phyloP scores from a whole-genome alignment of 30 jellyfish, hydroid and myxozoan species.

The Hydra vulgaris region DNA sequence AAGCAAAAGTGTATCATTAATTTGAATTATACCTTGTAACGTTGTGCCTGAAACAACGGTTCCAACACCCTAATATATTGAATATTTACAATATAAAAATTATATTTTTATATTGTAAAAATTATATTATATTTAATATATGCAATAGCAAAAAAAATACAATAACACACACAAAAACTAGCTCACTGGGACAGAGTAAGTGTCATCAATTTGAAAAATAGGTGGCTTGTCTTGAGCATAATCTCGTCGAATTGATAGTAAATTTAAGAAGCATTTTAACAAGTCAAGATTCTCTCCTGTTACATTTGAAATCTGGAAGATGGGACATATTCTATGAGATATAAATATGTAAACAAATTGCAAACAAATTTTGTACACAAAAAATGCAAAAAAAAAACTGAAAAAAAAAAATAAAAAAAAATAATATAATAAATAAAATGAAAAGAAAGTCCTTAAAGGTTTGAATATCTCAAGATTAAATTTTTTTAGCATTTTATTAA shows the following conservation, averaged over 20 bases:
- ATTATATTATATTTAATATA: background rate
- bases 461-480: too few species aligned
- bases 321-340: conserved; percentile 84
- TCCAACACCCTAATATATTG: conserved; percentile 83
- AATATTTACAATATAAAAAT: background rate
- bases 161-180: background rate
- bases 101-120: background rate
- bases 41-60: conserved; percentile 93
- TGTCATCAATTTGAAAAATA: conserved; percentile 81
- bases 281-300: conserved; percentile 80
- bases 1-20: conserved; percentile 49
- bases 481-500: too few species aligned
- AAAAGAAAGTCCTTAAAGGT: too few species aligned
- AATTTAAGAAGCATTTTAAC: conserved; percentile 59
- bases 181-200: conserved; percentile 92
- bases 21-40: conserved; percentile 73
- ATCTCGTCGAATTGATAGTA: conserved; percentile 47
- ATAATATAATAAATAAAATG: background rate
- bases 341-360: too few species aligned
- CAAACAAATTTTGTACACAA: too few species aligned
- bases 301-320: conserved; percentile 86
- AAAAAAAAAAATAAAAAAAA: background rate
- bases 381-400: too few species aligned
- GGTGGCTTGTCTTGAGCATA: conserved; percentile 58
- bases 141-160: background rate